These are phyloP conservation scores for Bombylius major DNA, from an alignment of 2,888 invertebrate genomes.

Conservation along the genomic window DNA sequence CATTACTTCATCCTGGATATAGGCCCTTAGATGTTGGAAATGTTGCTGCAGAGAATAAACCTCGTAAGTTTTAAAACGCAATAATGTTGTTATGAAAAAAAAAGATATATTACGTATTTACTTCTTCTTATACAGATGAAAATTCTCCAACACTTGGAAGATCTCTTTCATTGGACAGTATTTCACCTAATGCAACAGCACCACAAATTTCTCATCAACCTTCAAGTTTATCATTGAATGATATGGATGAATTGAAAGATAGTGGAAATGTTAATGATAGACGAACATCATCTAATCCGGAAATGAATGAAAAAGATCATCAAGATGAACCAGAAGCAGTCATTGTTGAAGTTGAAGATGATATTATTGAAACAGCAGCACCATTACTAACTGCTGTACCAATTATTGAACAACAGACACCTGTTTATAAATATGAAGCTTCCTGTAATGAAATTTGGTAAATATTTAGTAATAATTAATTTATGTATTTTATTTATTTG, in stretches of 20 bases:
- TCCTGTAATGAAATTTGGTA: slow-evolving; percentile 46
- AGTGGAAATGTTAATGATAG: slow-evolving; percentile 28
- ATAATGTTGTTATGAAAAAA: neutral
- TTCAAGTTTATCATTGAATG: slow-evolving; percentile 61
- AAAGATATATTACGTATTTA: neutral
- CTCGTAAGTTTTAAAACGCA: neutral
- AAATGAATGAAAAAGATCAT: slow-evolving; percentile 29
- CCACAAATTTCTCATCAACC: slow-evolving; percentile 49
- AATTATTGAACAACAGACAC: slow-evolving; percentile 51
- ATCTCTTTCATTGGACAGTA: slow-evolving; percentile 66
- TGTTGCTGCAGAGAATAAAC: slow-evolving; percentile 26
- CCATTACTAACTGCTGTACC: slow-evolving; percentile 53
- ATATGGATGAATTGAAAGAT: slow-evolving; percentile 53
- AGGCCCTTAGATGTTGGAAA: slow-evolving; percentile 34
- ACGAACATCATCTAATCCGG: slow-evolving; percentile 20
- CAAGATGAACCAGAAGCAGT: slow-evolving; percentile 55
- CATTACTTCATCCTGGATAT: slow-evolving; percentile 52
- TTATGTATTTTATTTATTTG: too few species aligned
- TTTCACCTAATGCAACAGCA: slow-evolving; percentile 41
- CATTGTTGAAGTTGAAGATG: slow-evolving; percentile 68
- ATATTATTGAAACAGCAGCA: slow-evolving; percentile 65
- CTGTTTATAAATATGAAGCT: slow-evolving; percentile 56
- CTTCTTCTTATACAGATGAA: slow-evolving; percentile 20
- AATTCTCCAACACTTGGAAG: slow-evolving; percentile 44
- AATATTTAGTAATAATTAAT: slow-evolving; percentile 9